Evolutionary conservation across 2,888 invertebrate genomes (phyloP).

Genomic region (Sycophila texana): DNA sequence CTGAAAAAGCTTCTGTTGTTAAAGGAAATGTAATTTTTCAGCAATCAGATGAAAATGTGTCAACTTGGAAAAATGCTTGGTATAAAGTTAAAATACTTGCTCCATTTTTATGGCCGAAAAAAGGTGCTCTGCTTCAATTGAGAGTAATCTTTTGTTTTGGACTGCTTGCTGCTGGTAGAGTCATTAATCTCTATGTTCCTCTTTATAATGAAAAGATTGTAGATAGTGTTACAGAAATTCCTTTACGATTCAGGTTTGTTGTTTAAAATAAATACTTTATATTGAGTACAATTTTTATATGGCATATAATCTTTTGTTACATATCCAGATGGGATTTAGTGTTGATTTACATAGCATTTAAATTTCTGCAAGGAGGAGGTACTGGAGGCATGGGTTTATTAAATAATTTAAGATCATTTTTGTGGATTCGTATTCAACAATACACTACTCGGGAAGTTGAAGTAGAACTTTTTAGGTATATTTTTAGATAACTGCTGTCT

Average conservation of each 20-base stretch:
- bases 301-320: background rate
- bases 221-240: constrained; percentile 66
- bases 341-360: constrained; percentile 89
- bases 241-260: constrained; percentile 66
- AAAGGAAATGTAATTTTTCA: constrained; percentile 61
- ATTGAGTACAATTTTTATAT: constrained; percentile 80
- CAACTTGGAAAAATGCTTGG: constrained; percentile 88
- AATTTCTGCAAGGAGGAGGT: constrained; percentile 97
- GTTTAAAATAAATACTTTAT: constrained; percentile 57
- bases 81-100: constrained; percentile 86
- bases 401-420: constrained; percentile 91
- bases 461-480: constrained; percentile 76
- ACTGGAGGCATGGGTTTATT: constrained; percentile 94
- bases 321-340: constrained; percentile 90
- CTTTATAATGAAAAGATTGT: constrained; percentile 93
- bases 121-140: constrained; percentile 85
- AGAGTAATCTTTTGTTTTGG: constrained; percentile 89
- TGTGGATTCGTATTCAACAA: constrained; percentile 98
- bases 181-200: constrained; percentile 93
- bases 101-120: constrained; percentile 97
- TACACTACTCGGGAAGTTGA: constrained; percentile 95
- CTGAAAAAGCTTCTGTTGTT: constrained; percentile 34
- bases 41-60: constrained; percentile 79
- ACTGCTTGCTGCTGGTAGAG: constrained; percentile 86
- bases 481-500: constrained; percentile 3